Evolutionary conservation across 2,797 vertebrate genomes (phyloP), one percentile per base, ranked within the genome.

Genomic region (Gobio occitaniae): DNA sequence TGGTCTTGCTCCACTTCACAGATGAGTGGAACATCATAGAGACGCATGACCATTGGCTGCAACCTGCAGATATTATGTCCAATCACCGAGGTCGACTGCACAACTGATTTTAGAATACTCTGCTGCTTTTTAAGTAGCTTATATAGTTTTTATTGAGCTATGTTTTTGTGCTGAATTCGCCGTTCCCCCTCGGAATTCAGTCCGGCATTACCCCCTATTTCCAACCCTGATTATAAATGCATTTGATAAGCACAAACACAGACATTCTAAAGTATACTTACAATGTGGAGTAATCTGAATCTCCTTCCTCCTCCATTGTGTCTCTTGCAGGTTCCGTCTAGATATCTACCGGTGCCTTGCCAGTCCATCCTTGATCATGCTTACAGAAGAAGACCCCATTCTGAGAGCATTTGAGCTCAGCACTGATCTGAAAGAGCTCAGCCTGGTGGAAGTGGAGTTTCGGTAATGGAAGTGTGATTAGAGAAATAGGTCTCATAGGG

Each of bases 361-460:
- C 86, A 99, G 98, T 90, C 98, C 98, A 65, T 97, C 98, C 17
- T 94, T 99, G 83, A 99, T 99, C 91, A 99, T 99, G 98, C 91
- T 99, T 90, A 99, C 98, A 1, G 98, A 99, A 83, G 98, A 99
- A 83, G 98, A 99, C 91, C 98, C 98, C 10, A 99, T 99, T 78
- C 95, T 99, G 61, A 93, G 98, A 91, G 98, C 98, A 29, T 99
- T 99, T 89, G 97, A 99, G 93, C 97, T 99, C 88, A 99, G 98
- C 75, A 93, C 97, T 85, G 98, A 99, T 90, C 95, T 99, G 81
- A 98, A 95, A 93, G 98, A 99, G 93, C 95, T 99, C 89, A 99
- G 98, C 89, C 95, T 99, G 61, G 98, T 99, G 50, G 98, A 99
- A 89, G 98, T 99, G 93, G 98, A 99, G 93, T 99, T 99, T 95